Evolutionary conservation across 2,113 vertebrate species (phyloP).

Genomic region (Sapayoa aenigma): DNA sequence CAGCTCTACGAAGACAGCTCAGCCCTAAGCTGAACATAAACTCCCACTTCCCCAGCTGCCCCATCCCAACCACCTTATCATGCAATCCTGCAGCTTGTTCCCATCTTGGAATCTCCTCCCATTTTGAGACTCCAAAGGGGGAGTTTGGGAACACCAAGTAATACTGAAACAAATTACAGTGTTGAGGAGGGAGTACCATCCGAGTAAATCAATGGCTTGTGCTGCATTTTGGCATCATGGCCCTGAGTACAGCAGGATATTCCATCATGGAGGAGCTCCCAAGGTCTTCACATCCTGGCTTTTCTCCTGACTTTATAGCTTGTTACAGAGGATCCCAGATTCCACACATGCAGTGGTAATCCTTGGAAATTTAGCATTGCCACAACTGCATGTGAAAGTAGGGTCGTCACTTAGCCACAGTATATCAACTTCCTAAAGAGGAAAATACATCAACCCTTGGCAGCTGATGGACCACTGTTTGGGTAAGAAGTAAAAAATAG

Average conservation of each 20-base stretch:
- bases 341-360: not conserved
- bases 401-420: not conserved
- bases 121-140: not conserved
- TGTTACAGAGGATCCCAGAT: not conserved
- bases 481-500: not conserved
- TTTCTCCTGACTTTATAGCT: not conserved
- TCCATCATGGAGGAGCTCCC: not conserved
- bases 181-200: not conserved
- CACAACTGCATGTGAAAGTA: not conserved
- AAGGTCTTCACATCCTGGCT: not conserved
- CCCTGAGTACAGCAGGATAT: not conserved
- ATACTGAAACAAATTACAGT: not conserved
- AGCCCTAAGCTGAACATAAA: not conserved
- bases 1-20: not conserved
- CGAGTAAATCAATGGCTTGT: not conserved
- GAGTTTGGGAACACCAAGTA: not conserved
- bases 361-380: not conserved
- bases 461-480: not conserved
- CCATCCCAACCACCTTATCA: not conserved
- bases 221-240: not conserved
- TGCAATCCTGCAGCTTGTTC: not conserved
- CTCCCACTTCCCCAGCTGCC: accelerated
- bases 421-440: not conserved
- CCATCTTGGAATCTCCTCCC: not conserved
- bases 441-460: not conserved